These are phyloP conservation scores for Streptopelia turtur DNA, from an alignment of 2,797 vertebrate species.

Conservation along the genomic window DNA sequence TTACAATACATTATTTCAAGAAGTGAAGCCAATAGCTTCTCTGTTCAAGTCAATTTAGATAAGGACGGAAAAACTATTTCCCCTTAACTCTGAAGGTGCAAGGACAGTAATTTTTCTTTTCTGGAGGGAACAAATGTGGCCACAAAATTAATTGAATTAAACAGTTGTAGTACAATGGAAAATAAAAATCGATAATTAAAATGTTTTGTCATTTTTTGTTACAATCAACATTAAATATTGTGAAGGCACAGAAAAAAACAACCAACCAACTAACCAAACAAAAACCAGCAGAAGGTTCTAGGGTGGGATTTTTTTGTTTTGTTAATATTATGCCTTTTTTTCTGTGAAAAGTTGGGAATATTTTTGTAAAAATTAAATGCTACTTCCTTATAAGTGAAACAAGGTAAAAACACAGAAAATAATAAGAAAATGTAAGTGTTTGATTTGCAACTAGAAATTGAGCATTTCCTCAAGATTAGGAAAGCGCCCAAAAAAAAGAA, in stretches of 20 bases:
- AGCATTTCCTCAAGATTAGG: background rate
- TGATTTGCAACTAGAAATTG: background rate
- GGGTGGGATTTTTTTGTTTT: accelerated
- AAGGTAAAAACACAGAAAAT: background rate
- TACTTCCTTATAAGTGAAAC: background rate
- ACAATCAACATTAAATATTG: background rate
- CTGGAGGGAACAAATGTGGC: background rate
- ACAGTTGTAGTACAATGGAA: background rate
- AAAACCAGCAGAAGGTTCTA: background rate
- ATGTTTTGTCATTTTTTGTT: background rate
- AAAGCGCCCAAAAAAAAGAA: background rate
- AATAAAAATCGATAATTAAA: background rate
- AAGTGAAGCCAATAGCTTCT: background rate
- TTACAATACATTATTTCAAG: background rate
- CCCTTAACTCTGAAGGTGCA: background rate
- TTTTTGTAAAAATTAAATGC: background rate
- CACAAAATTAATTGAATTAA: background rate
- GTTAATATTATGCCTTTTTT: background rate
- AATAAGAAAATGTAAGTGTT: background rate
- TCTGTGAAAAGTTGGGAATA: background rate
- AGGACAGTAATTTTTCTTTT: background rate
- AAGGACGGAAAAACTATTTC: background rate
- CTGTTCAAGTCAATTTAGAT: background rate
- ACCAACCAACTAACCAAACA: no score
- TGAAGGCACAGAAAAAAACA: background rate